These are phyloP conservation scores for Dendrophyllia cribrosa DNA, from an alignment of 64 coral and sea anemone species.

Conservation along the genomic window DNA sequence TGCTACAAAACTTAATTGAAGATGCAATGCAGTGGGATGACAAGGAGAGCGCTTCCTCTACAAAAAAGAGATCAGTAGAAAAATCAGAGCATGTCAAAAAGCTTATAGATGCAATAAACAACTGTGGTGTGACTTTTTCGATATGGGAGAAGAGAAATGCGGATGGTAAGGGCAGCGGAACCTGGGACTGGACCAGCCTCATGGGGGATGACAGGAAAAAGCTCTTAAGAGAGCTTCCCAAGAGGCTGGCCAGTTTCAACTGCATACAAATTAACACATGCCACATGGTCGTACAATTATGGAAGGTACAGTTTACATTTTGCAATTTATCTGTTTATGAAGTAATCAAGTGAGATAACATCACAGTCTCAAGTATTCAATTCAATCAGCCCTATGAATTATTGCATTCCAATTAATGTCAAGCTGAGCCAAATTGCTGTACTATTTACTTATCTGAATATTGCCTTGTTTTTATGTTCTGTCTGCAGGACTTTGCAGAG, in stretches of 20 bases:
- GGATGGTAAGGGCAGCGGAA: conserved; percentile 23
- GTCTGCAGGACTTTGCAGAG: neutral
- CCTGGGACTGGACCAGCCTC: conserved; percentile 43
- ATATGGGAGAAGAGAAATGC: conserved; percentile 53
- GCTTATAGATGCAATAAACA: neutral
- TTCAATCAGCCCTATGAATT: no score
- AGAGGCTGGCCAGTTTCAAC: neutral
- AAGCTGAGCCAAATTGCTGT: no score
- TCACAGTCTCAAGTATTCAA: no score
- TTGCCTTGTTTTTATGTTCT: neutral
- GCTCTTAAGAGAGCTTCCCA: conserved; percentile 13
- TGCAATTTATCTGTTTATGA: no score
- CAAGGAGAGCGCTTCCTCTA: conserved; percentile 22
- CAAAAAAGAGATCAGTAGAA: neutral
- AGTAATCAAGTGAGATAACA: no score
- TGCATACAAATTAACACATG: neutral
- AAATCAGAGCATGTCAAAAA: conserved; percentile 10
- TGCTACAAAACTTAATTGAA: conserved; percentile 36
- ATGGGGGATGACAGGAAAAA: conserved; percentile 51
- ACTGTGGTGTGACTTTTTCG: conserved; percentile 41
- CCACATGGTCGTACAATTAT: conserved; percentile 2
- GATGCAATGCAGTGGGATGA: conserved; percentile 58
- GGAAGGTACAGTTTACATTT: conserved; percentile 22
- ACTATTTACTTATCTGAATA: no score
- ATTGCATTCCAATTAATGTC: no score